Conservation (phyloP, 2,113 vertebrate genomes). For the Haplochromis burtoni region DNA sequence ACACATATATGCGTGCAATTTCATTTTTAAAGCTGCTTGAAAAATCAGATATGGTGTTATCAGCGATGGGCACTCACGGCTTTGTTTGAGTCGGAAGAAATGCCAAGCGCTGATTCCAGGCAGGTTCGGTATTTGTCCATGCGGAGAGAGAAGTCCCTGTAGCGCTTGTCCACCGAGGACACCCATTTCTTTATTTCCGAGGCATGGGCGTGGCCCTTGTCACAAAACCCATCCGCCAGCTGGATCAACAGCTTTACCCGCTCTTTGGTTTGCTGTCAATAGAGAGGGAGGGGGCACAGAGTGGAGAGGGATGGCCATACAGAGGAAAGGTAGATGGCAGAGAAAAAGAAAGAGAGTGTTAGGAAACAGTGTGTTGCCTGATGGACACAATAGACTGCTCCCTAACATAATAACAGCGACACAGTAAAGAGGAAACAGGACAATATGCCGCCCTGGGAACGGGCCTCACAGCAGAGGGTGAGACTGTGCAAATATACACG, state of each 20-base stretch:
- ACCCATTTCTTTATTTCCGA: slow-evolving; percentile 99
- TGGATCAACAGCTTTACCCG: slow-evolving; percentile 99
- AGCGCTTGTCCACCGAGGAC: slow-evolving; percentile 95
- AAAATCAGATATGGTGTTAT: not conserved
- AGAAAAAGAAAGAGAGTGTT: slow-evolving; percentile 1
- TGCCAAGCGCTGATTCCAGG: slow-evolving; percentile 96
- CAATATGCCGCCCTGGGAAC: slow-evolving; percentile 42
- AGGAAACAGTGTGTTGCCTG: slow-evolving; percentile 38
- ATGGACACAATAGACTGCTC: slow-evolving; percentile 49
- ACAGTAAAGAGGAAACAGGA: slow-evolving; percentile 42
- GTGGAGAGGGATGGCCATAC: slow-evolving; percentile 3
- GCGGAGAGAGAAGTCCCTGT: slow-evolving; percentile 97
- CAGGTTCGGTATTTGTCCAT: slow-evolving; percentile 98
- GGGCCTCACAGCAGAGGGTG: slow-evolving; percentile 45
- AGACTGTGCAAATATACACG: slow-evolving; percentile 15
- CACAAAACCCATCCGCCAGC: slow-evolving; percentile 98
- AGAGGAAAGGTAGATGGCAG: slow-evolving; percentile 41
- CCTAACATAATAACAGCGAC: slow-evolving; percentile 60
- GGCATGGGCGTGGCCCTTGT: slow-evolving; percentile 97
- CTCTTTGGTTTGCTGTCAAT: slow-evolving; percentile 98
- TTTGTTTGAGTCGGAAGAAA: slow-evolving; percentile 96
- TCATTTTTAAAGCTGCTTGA: not conserved
- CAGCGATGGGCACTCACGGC: slow-evolving; percentile 75
- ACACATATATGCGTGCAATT: not conserved
- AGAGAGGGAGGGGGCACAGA: slow-evolving; percentile 13